Base-by-base conservation (phyloP, 2,797 vertebrate species). In the Spinus olivaceus region DNA sequence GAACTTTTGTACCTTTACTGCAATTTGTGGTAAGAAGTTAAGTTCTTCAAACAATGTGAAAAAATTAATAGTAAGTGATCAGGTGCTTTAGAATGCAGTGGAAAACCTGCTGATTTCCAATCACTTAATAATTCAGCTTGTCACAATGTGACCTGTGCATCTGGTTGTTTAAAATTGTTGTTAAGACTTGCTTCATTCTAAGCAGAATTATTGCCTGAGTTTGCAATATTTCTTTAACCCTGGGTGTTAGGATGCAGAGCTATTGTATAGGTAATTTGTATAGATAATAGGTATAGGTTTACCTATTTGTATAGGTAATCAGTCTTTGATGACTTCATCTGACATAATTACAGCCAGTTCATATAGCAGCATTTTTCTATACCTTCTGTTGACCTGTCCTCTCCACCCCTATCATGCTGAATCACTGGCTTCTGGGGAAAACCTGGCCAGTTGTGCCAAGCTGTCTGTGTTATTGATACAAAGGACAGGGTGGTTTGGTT, bases 401-500 rank as follows among this genome's bases (percentile, higher is more conserved):
- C 1, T 69, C 63, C 12, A 5, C 61, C 21, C 25, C 35, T 82
- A 11, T 85, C 51, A 0, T 96, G 91, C 91, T 94, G 94, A 96
- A 94, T 95, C 85, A 91, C 16, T 78, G 91, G 37, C 80, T 83
- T 73, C 71, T 89, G 89, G 69, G 91, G 86, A 33, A 51, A 78
- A 69, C 79, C 56, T 37, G 74, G 50, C 35, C 79, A 76, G 53
- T 59, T 91, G 72, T 95, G 64, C 74, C 57, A 88, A 57, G 50
- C 47, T 83, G 22, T n/a, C 84, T 60, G 30, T 89, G 71, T 74
- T 94, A 65, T 37, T 77, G 33, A 21, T 73, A 10, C 2, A 0
- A 92, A 95, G 90, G 93, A 51, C 79, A 74, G 18, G 25, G 21
- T 73, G 76, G 2, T 77, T 93, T 83, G 56, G 12, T 77, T 61